These are phyloP conservation scores for Aphaenogaster ashmeadi DNA, from an alignment of 1,140 invertebrate genomes.

Conservation along the genomic window DNA sequence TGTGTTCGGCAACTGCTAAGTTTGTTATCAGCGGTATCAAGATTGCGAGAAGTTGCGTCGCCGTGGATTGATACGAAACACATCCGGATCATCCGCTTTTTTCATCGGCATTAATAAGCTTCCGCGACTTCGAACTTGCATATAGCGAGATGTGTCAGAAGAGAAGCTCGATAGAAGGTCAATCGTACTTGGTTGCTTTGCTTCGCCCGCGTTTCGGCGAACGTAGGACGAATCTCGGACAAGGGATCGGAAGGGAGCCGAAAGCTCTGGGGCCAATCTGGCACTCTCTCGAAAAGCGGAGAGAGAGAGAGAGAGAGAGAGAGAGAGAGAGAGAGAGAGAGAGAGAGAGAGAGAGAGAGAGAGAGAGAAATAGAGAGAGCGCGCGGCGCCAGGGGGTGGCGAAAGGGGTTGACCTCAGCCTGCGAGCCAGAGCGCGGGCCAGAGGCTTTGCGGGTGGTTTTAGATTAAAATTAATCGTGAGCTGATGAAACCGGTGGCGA, in stretches of 20 bases:
- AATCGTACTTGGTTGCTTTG: slow-evolving; percentile 23
- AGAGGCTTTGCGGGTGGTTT: slow-evolving; percentile 80
- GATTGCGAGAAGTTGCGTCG: not conserved
- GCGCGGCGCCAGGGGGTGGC: slow-evolving; percentile 34
- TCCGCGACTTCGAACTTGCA: not conserved
- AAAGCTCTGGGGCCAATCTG: slow-evolving; percentile 72
- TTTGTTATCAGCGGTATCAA: not conserved
- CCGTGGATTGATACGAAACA: not conserved
- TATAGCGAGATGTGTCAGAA: slow-evolving; percentile 1
- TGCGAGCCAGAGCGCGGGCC: slow-evolving; percentile 58
- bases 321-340: not conserved
- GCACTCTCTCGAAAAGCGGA: slow-evolving; percentile 67
- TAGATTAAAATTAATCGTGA: slow-evolving; percentile 82
- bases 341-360: not conserved
- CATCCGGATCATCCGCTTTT: not conserved
- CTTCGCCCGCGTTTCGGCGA: slow-evolving; percentile 54
- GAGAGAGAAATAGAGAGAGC: not conserved
- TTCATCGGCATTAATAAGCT: not conserved
- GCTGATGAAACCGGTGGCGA: slow-evolving; percentile 79
- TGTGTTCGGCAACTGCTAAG: not conserved
- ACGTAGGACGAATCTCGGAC: slow-evolving; percentile 63
- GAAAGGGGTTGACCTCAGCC: slow-evolving; percentile 76
- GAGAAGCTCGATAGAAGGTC: slow-evolving; percentile 28
- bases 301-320: not conserved
- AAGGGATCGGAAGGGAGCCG: slow-evolving; percentile 31